Conservation (phyloP, 2,797 vertebrate species). For the Echeneis naucrates region DNA sequence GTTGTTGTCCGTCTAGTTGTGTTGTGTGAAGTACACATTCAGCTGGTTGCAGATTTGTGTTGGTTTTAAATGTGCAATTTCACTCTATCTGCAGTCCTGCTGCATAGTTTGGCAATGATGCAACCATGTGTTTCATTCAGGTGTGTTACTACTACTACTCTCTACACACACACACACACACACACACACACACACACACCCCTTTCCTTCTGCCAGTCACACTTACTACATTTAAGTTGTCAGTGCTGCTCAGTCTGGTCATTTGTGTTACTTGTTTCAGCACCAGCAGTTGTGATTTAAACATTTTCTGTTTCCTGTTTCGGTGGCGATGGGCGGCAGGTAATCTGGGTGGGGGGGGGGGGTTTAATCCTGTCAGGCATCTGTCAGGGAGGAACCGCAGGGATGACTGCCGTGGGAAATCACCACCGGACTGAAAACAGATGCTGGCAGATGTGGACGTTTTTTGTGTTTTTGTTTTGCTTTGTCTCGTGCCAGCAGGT, state of each 20-base stretch:
- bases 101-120: conserved; percentile 39
- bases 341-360: too few species aligned
- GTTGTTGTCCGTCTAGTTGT: too few species aligned
- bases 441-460: conserved; percentile 35
- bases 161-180: conserved; percentile 3
- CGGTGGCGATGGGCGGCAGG: conserved; percentile 14
- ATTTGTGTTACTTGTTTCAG: conserved; percentile 14
- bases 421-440: conserved; percentile 22
- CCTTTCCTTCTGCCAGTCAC: conserved; percentile 9
- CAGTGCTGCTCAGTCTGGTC: neutral
- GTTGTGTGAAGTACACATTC: neutral
- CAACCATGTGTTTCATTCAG: conserved; percentile 58
- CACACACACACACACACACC: neutral
- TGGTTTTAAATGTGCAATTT: neutral
- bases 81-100: neutral
- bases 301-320: neutral
- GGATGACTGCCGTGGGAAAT: conserved; percentile 33
- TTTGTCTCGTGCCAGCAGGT: neutral
- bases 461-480: neutral
- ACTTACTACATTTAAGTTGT: neutral
- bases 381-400: conserved; percentile 34
- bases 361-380: conserved; percentile 39
- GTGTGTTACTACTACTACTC: conserved; percentile 31
- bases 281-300: neutral
- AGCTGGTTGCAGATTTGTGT: neutral